Conservation (phyloP, 2,888 invertebrate genomes). For the Taphrorychus bicolor region DNA sequence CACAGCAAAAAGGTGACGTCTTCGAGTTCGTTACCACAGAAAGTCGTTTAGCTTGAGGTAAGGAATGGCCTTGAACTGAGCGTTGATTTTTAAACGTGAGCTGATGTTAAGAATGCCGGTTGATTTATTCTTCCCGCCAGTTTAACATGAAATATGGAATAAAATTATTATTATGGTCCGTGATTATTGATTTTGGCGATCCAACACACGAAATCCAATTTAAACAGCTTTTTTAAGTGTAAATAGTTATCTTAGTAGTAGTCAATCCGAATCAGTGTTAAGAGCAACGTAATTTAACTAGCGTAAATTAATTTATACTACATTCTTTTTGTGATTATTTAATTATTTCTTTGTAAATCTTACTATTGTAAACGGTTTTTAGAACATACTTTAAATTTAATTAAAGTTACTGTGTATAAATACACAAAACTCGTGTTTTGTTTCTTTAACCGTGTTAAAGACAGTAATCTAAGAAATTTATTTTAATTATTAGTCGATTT, state of each 20-base stretch:
- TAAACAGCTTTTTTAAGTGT: too few species aligned
- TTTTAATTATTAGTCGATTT: too few species aligned
- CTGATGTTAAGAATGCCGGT: too few species aligned
- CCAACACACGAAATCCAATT: too few species aligned
- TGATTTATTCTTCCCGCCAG: too few species aligned
- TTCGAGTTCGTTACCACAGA: conserved; percentile 56
- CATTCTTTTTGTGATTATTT: conserved; percentile 28
- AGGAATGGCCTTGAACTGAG: too few species aligned
- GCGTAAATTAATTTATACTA: conserved; percentile 18
- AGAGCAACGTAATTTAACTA: neutral
- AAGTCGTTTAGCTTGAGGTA: conserved; percentile 73
- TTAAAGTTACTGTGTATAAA: neutral
- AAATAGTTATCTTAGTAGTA: neutral
- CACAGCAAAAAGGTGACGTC: conserved; percentile 64
- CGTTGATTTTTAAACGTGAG: too few species aligned
- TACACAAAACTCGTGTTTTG: neutral
- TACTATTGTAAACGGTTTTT: neutral
- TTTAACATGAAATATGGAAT: too few species aligned
- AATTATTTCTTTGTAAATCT: conserved; percentile 19
- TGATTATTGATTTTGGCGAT: too few species aligned
- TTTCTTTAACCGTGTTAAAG: neutral
- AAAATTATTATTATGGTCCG: too few species aligned
- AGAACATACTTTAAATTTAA: neutral
- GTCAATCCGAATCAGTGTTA: neutral
- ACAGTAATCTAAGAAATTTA: too few species aligned